Conservation (phyloP, 1,140 invertebrate genomes). For the Drosophila serrata region DNA sequence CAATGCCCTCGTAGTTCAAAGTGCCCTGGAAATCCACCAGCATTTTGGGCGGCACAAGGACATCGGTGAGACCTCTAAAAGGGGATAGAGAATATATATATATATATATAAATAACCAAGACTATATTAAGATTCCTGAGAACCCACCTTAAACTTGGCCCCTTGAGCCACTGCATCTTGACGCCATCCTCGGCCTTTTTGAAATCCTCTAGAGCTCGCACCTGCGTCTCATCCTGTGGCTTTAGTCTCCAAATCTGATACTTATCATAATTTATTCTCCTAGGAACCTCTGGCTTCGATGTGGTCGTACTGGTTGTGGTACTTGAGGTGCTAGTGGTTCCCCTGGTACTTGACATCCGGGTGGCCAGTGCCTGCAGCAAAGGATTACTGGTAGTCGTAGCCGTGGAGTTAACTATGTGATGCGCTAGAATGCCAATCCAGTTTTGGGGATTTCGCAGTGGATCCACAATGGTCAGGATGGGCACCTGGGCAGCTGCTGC, state of each 20-base stretch:
- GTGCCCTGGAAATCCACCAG: conserved; percentile 88
- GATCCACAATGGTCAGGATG: conserved; percentile 80
- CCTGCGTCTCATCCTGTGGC: conserved; percentile 71
- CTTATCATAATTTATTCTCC: conserved; percentile 70
- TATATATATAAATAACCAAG: not conserved
- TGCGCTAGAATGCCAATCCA: conserved; percentile 84
- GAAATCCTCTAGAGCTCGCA: conserved; percentile 72
- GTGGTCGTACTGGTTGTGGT: conserved; percentile 23
- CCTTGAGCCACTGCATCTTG: conserved; percentile 84
- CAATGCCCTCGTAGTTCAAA: conserved; percentile 88
- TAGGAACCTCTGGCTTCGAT: conserved; percentile 41
- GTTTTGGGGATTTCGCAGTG: conserved; percentile 79
- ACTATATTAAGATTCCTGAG: rapidly evolving
- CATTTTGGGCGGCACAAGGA: conserved; percentile 89
- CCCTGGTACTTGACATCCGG: conserved; percentile 32
- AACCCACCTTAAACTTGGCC: conserved; percentile 74
- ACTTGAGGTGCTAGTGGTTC: conserved; percentile 23
- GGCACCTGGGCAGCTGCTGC: conserved; percentile 69
- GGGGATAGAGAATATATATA: not conserved
- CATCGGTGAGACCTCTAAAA: conserved; percentile 88
- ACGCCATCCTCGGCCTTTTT: conserved; percentile 73
- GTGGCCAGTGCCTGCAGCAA: conserved; percentile 60
- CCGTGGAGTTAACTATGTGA: conserved; percentile 78
- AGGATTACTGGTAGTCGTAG: conserved; percentile 63
- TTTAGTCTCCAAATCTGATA: conserved; percentile 83